A percentile compares a stretch with the other conserved stretches of the same genome.
phyloP scores from a whole-genome alignment of 2,113 vertebrate genomes.

The Chloebia gouldiae region DNA sequence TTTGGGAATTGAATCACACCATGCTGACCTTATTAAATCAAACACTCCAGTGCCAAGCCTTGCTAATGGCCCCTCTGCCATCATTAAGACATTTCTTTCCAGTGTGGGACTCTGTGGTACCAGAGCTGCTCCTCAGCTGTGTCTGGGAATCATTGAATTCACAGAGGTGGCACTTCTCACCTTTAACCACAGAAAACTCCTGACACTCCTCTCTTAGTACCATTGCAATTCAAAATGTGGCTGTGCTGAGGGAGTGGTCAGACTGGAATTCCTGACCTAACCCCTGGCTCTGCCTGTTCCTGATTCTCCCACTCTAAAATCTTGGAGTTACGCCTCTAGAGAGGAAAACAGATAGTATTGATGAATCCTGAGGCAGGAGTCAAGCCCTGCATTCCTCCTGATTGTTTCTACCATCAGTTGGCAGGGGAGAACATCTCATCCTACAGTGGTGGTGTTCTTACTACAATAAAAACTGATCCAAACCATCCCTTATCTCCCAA shows the following conservation, averaged over 20 bases:
- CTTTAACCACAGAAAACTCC: not conserved
- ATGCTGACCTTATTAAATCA: not conserved
- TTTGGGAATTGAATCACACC: not conserved
- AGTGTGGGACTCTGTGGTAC: not conserved
- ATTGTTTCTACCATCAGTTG: not conserved
- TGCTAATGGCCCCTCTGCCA: not conserved
- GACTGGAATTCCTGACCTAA: not conserved
- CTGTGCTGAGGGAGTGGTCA: not conserved
- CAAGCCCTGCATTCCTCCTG: not conserved
- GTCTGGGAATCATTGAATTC: not conserved
- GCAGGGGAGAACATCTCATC: not conserved
- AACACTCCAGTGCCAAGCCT: not conserved
- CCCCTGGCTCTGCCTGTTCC: not conserved
- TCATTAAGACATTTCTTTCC: not conserved
- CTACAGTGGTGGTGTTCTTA: not conserved
- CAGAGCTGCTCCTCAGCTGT: not conserved
- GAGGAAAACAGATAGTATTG: not conserved
- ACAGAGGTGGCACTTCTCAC: not conserved
- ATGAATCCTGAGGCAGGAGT: not conserved
- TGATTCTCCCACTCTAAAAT: not conserved
- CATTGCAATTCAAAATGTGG: not conserved
- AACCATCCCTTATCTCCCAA: not conserved
- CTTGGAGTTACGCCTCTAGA: accelerated
- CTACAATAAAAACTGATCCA: not conserved
- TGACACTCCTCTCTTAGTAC: not conserved